Evolutionary conservation across 2,113 vertebrate species (phyloP), one percentile per base, ranked within the genome.

Genomic region (Amphilophus citrinellus): DNA sequence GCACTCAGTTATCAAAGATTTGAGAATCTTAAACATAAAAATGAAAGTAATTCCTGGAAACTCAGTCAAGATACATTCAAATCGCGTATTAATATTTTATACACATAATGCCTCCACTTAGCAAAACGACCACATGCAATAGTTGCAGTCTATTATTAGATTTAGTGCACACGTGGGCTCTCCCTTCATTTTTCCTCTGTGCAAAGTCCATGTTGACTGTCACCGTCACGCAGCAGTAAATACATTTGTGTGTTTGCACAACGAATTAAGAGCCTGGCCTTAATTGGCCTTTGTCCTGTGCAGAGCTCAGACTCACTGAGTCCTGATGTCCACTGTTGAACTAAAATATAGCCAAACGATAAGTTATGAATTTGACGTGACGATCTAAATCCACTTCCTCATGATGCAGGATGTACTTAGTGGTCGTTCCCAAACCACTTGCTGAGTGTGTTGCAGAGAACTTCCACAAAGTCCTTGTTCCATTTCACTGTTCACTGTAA

Each of bases 181-280:
- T 53, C 3, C 32, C 44, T 18, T 84, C 4, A 32, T 37, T 27
- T 30, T 65, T 62, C 1, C 27, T 3, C 1, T 1, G 39, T 83
- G n/a, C 71, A 86, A 81, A 85, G 85, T 86, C 44, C 11, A 76
- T 20, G 22, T 81, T 76, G 65, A 78, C 62, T 73, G 50, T 5
- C 42, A 32, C 35, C 24, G 11, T 84, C 30, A 44, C 61, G 58
- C 39, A 60, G 30, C 61, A 79, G 9, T 77, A 80, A 83, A 58
- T 61, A 13, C 59, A 68, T 76, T 82, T 82, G 30, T 82, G 6
- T 88, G 59, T 86, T 88, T 79, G 50, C 39, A 79, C 39, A 44
- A 3, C 30, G 6, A 82, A 24, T 82, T 6, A 24, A 10, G 2
- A 44, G 18, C 39, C 27, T 37, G 4, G 35, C 44, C 39, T 53